phyloP scores from a whole-genome alignment of 2,797 vertebrate genomes.

The Schizopygopsis pylzovi region DNA sequence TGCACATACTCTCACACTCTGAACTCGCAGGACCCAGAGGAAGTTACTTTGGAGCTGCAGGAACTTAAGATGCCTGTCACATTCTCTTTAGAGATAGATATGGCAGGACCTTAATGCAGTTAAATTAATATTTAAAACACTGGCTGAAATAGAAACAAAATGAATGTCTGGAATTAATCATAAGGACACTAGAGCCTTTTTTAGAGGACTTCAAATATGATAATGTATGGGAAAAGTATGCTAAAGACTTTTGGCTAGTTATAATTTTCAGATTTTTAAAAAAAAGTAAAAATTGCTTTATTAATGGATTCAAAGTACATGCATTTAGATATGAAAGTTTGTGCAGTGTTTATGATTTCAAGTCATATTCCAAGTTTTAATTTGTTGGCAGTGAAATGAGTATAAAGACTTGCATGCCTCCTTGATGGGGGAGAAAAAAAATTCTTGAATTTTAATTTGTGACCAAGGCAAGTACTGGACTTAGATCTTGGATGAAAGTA shows the following conservation, averaged over 20 bases:
- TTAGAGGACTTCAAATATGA: not conserved
- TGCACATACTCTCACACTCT: not conserved
- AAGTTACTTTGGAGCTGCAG: conserved; percentile 16
- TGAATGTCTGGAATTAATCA: conserved; percentile 43
- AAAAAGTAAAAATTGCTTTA: not conserved
- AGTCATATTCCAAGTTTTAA: not conserved
- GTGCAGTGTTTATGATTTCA: conserved; percentile 6
- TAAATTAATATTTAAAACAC: conserved; percentile 43
- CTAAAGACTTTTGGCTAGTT: not conserved
- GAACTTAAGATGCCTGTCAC: conserved; percentile 30
- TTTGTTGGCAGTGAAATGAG: conserved; percentile 1
- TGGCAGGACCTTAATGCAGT: conserved; percentile 37
- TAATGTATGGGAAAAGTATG: not conserved
- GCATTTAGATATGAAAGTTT: not conserved
- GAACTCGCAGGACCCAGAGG: conserved; percentile 2
- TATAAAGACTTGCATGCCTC: conserved; percentile 1
- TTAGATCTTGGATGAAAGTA: conserved; percentile 34
- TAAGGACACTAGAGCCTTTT: not conserved
- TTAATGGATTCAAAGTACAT: conserved; percentile 19
- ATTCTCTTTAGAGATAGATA: conserved; percentile 42
- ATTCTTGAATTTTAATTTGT: conserved; percentile 18
- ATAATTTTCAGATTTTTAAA: not conserved
- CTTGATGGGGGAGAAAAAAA: not conserved
- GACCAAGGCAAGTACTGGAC: conserved; percentile 16
- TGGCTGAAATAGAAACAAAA: conserved; percentile 38